phyloP scores from a whole-genome alignment of 1,140 invertebrate species.

The Drosophila suzukii region DNA sequence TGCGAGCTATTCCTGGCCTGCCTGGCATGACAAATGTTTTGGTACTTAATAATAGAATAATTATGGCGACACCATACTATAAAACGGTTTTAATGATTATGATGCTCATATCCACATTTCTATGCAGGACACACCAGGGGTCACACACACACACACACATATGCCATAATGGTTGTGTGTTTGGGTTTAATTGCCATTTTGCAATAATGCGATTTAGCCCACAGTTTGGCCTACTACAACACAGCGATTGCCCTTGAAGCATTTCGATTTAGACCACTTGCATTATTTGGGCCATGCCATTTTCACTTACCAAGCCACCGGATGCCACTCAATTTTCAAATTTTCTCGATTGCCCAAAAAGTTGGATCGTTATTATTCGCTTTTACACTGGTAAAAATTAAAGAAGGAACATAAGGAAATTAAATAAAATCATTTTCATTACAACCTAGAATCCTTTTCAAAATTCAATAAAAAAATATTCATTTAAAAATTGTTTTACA shows the following conservation, averaged over 20 bases:
- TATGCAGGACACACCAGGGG: slow-evolving; percentile 3
- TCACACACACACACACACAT: background rate
- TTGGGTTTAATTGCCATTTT: slow-evolving; percentile 44
- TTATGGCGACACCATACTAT: slow-evolving; percentile 79
- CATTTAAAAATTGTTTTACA: too few relatives aligned
- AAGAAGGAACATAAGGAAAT: too few relatives aligned
- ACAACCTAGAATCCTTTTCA: too few relatives aligned
- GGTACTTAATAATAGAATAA: slow-evolving; percentile 82
- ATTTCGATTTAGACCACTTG: slow-evolving; percentile 13
- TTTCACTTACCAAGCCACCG: slow-evolving; percentile 6
- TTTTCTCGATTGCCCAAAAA: slow-evolving; percentile 41
- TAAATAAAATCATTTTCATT: too few relatives aligned
- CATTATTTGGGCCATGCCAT: slow-evolving; percentile 13
- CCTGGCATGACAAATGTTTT: slow-evolving; percentile 79
- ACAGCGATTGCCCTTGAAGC: slow-evolving; percentile 4
- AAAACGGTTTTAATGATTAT: slow-evolving; percentile 79
- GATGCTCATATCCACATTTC: slow-evolving; percentile 44
- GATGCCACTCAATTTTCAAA: slow-evolving; percentile 42
- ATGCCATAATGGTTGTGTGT: slow-evolving; percentile 11
- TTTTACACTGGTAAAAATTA: background rate
- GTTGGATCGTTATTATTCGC: slow-evolving; percentile 22
- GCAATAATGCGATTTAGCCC: slow-evolving; percentile 21
- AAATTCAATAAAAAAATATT: background rate
- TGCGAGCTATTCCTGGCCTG: slow-evolving; percentile 51
- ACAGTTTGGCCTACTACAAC: background rate